These are phyloP conservation scores for Cheilosia variabilis DNA, from an alignment of 2,888 invertebrate species.

Conservation along the genomic window DNA sequence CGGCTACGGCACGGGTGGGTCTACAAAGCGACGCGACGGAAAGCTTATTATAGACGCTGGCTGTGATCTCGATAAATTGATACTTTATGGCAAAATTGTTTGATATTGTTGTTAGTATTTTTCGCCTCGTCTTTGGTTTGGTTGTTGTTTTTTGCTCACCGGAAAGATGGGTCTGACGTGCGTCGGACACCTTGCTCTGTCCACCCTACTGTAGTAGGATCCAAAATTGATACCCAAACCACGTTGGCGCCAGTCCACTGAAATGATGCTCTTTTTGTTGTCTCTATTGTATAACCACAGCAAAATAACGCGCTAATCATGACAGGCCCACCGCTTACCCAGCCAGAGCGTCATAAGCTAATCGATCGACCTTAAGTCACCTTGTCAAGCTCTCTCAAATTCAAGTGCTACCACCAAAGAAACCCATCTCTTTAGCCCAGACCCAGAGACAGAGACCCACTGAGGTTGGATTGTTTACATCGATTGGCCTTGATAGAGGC, in stretches of 20 bases:
- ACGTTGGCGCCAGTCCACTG: constrained; percentile 31
- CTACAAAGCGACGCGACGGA: background rate
- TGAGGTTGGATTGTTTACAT: constrained; percentile 66
- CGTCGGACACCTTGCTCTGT: background rate
- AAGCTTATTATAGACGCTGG: constrained; percentile 22
- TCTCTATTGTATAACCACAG: constrained; percentile 12
- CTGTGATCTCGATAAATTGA: constrained; percentile 62
- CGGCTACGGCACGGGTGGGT: constrained; percentile 2
- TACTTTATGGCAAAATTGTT: constrained; percentile 59
- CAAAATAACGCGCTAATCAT: constrained; percentile 15
- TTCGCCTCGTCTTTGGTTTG: background rate
- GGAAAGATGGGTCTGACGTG: background rate
- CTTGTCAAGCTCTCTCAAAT: constrained; percentile 60
- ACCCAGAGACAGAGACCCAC: constrained; percentile 26
- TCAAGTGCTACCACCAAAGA: constrained; percentile 49
- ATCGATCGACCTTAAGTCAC: constrained; percentile 65
- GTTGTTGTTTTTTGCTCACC: constrained; percentile 17
- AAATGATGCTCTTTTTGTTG: constrained; percentile 11
- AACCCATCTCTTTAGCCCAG: constrained; percentile 40
- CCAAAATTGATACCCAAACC: constrained; percentile 24
- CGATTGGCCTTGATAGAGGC: constrained; percentile 63
- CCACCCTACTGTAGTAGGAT: background rate
- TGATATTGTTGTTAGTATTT: constrained; percentile 29
- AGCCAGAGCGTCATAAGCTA: background rate
- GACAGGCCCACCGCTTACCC: constrained; percentile 4